Evolutionary conservation across 2,113 vertebrate genomes (phyloP).

Genomic region (Theristicus caerulescens): DNA sequence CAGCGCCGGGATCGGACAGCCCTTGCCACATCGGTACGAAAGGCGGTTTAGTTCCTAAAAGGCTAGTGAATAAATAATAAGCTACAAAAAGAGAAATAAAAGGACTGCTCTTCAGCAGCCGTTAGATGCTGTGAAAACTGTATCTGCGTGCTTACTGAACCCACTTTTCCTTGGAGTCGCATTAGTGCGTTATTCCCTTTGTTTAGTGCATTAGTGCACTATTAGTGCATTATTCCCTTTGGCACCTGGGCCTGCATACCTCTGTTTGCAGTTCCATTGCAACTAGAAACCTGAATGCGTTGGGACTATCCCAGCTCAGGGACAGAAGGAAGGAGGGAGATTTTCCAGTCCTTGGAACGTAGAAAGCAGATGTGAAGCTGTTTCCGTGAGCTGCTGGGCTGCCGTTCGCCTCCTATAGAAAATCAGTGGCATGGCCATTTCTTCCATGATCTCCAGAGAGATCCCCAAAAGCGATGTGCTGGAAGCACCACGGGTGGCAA

Average conservation of each 20-base stretch:
- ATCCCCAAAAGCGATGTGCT: neutral
- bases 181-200: fast-evolving
- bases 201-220: no score
- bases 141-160: fast-evolving
- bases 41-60: neutral
- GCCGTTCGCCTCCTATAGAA: neutral
- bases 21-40: fast-evolving
- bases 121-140: fast-evolving
- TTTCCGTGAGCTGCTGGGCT: neutral
- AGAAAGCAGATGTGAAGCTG: conserved; percentile 29
- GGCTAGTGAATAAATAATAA: no score
- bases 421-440: neutral
- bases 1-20: fast-evolving
- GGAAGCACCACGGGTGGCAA: neutral
- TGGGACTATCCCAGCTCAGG: conserved; percentile 13
- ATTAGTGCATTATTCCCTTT: fast-evolving
- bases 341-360: conserved; percentile 30
- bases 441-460: neutral
- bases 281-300: neutral
- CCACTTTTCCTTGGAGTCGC: fast-evolving
- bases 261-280: neutral
- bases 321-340: neutral
- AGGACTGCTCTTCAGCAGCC: neutral
- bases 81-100: neutral
- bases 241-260: neutral